Base-by-base conservation (phyloP, 2,888 invertebrate genomes). In the Branchipolynoe longqiensis region DNA sequence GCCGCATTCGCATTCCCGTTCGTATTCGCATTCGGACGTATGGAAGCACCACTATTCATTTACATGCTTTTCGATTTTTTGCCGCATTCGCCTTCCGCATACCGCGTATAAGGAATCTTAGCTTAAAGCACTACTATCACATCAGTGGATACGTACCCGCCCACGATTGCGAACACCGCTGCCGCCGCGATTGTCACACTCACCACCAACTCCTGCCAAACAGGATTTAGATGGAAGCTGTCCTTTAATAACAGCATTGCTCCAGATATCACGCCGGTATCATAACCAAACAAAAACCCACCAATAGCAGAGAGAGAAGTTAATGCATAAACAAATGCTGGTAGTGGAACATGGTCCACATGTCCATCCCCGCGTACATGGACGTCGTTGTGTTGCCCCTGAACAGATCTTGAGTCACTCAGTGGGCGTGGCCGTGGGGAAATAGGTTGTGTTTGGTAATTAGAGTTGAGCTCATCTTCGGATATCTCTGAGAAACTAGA, bases 271-370 rank as follows among this genome's bases (percentile, higher is more conserved):
- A 95, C 95, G 4, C 95, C 95, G 0, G 95, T 95, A 89, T 95
- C 95, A 91, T 95, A 95, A 22, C 95, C 95, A 90, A 95, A 95
- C 33, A 95, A 91, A 89, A 95, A 95, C 0, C 95, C 95, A 6
- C 95, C 95, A 62, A 93, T 91, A n/a, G 93, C 92, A 1, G 93
- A 90, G 88, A 93, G 91, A 83, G 91, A 90, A 25, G 93, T 89
- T 38, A 93, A 85, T 22, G 91, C 38, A 85, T 90, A 90, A 22
- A 89, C 86, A 86, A 92, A 89, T 12, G 38, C n/a, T 33, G 88
- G 58, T n/a, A 73, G 14, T 31, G 8, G 4, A 8, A n/a, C n/a
- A n/a, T n/a, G n/a, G n/a, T n/a, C n/a, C n/a, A n/a, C n/a, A n/a
- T n/a, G n/a, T n/a, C 25, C 28, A 22, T 64, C 25, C 18, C 54